Percentiles rank a stretch among this genome's conserved stretches.
These are phyloP conservation scores for Spinus pinus DNA, from an alignment of 2,797 vertebrate genomes.

Conservation along the genomic window DNA sequence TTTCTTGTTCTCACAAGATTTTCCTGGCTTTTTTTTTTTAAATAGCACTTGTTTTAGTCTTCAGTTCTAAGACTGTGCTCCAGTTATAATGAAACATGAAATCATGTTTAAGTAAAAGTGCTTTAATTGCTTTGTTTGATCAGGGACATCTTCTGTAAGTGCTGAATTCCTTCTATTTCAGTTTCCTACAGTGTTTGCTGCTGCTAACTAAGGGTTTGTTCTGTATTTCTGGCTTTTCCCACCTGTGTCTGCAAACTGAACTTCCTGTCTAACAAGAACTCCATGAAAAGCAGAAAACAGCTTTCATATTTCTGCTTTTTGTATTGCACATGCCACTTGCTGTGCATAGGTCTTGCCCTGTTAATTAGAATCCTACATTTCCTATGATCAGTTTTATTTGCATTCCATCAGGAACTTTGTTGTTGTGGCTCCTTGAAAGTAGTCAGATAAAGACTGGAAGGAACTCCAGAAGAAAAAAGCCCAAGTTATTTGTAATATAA, in stretches of 20 bases:
- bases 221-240: neutral
- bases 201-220: neutral
- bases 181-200: neutral
- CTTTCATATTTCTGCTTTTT: neutral
- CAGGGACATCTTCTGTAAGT: accelerated
- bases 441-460: neutral
- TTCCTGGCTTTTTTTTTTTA: accelerated
- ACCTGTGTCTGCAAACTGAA: neutral
- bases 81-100: neutral
- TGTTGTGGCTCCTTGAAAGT: neutral
- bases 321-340: neutral
- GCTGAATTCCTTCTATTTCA: neutral
- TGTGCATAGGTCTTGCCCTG: neutral
- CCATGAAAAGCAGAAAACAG: neutral
- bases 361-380: neutral
- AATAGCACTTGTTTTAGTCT: neutral
- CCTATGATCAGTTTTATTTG: neutral
- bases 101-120: neutral
- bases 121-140: neutral
- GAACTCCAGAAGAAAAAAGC: neutral
- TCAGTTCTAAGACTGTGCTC: neutral
- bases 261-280: neutral
- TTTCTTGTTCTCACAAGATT: neutral
- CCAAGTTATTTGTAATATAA: neutral
- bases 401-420: neutral